Percentiles rank a stretch among this genome's conserved stretches.
phyloP scores from a whole-genome alignment of 1,140 invertebrate species.

The Drosophila bocki region DNA sequence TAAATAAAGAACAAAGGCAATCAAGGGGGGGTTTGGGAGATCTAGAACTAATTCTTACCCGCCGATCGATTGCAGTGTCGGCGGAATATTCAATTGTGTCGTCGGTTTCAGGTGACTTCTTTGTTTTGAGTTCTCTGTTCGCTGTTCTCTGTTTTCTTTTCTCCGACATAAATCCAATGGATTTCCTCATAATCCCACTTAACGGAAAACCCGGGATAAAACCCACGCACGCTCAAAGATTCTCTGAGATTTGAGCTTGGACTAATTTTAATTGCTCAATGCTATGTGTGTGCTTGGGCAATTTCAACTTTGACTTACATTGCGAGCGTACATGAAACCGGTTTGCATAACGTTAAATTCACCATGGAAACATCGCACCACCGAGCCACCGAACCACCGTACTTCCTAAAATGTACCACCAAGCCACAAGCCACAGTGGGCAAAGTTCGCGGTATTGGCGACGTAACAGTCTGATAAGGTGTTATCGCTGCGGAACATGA shows the following conservation, averaged over 20 bases:
- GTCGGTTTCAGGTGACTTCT: slow-evolving; percentile 16
- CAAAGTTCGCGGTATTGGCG: slow-evolving; percentile 2
- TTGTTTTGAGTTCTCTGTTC: slow-evolving; percentile 4
- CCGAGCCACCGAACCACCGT: neutral
- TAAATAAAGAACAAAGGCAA: slow-evolving; percentile 26
- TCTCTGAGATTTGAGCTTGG: slow-evolving; percentile 8
- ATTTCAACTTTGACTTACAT: slow-evolving; percentile 23
- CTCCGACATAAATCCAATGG: slow-evolving; percentile 1
- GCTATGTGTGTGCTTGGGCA: slow-evolving; percentile 1
- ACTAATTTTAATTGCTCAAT: slow-evolving; percentile 34
- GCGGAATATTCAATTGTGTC: slow-evolving; percentile 35
- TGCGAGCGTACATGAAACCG: slow-evolving; percentile 22
- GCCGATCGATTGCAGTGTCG: slow-evolving; percentile 34
- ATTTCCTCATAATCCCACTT: slow-evolving; percentile 17
- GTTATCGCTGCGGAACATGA: slow-evolving; percentile 6
- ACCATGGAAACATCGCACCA: neutral
- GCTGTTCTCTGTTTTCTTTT: slow-evolving; percentile 6
- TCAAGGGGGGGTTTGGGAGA: slow-evolving; percentile 1
- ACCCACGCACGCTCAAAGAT: slow-evolving; percentile 15
- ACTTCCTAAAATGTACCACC: neutral
- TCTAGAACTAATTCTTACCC: neutral
- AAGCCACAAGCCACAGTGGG: neutral
- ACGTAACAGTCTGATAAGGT: slow-evolving; percentile 6
- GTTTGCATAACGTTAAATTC: slow-evolving; percentile 27
- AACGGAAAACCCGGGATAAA: neutral